Evolutionary conservation across 2,113 vertebrate genomes (phyloP), one percentile per base, ranked within the genome.

Genomic region (Engraulis encrasicolus): DNA sequence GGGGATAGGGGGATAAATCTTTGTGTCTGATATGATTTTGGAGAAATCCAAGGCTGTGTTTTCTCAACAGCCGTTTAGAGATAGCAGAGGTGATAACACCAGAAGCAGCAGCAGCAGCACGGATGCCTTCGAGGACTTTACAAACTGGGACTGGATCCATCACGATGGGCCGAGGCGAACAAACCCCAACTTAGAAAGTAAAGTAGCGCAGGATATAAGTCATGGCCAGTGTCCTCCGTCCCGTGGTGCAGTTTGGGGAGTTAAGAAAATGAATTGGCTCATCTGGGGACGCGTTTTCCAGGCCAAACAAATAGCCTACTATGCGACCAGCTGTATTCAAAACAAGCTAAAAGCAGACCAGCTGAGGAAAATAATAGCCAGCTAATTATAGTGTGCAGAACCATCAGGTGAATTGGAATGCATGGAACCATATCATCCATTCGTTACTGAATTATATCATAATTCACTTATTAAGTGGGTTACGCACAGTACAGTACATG

Each of bases 1-100:
- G 89, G 93, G 89, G 92, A 94, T 92, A 93, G 93, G 92, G 89
- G 90, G 89, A 94, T 93, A 93, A 93, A 94, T 93, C 91, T 92
- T 90, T 85, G 84, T 90, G 91, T 93, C 92, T 89, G 89, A 93
- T 89, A 91, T 91, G 91, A 91, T 92, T 93, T 85, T 83, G 86
- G 85, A 82, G 87, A 87, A 92, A 90, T 89, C 85, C 7, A 84
- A 87, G 86, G 84, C 89, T 71, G 61, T 71, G 61, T 71, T 71
- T 71, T 71, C 61, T 71, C 61, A 71, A 71, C 61, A 34, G 61
- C 61, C 61, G 61, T 71, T 71, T 71, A 71, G 61, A 34, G 61
- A 71, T 71, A 34, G 61, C 61, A 34, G 61, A 71, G 61, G 61
- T 23, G 61, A 71, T 34, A 71, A 31, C 31, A 27, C 61, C 23